Percentiles rank a stretch among this genome's conserved stretches.
Conservation (phyloP, 2,888 invertebrate genomes). For the Epinotia nisella region DNA sequence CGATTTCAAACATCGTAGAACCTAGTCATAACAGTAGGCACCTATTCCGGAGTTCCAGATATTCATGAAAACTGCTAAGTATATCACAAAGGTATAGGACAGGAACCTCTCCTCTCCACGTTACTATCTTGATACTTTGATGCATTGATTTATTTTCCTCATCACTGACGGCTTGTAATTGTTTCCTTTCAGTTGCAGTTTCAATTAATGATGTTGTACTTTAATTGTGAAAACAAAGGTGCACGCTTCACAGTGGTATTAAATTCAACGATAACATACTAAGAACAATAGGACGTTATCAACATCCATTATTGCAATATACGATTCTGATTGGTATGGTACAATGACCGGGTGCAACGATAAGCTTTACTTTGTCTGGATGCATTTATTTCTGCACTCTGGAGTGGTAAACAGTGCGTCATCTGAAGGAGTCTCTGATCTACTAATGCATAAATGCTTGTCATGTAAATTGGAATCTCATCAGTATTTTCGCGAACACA, state of each 20-base stretch:
- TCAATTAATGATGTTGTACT: conserved; percentile 20
- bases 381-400: conserved; percentile 77
- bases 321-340: conserved; percentile 60
- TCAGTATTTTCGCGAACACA: conserved; percentile 35
- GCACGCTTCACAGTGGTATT: conserved; percentile 25
- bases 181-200: conserved; percentile 6
- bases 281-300: conserved; percentile 73
- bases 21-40: neutral
- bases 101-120: neutral
- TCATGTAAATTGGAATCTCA: conserved; percentile 29
- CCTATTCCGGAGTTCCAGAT: neutral
- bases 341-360: conserved; percentile 71
- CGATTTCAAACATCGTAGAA: neutral
- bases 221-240: conserved; percentile 43
- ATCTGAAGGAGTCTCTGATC: conserved; percentile 70
- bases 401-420: conserved; percentile 81
- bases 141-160: too few relatives aligned
- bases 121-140: neutral
- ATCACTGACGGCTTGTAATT: neutral
- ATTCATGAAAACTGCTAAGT: neutral
- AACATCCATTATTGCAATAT: conserved; percentile 60
- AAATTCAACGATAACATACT: conserved; percentile 43
- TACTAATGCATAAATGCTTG: conserved; percentile 69
- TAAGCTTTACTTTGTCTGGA: conserved; percentile 67
- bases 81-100: neutral